These are phyloP conservation scores for Sclerodermus sp. DNA, from an alignment of 2,888 invertebrate species.

Conservation along the genomic window DNA sequence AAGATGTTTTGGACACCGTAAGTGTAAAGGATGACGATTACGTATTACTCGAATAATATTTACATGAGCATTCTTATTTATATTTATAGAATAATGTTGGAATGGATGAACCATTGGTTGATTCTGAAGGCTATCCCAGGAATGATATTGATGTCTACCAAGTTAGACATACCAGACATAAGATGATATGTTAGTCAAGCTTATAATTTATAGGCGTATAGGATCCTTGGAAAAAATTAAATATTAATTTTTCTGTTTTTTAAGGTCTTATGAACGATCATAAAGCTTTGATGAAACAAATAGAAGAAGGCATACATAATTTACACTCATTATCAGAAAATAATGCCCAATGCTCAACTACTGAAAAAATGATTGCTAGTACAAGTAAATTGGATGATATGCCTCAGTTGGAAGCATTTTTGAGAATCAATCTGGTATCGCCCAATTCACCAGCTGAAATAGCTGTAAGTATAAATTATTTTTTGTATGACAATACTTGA, in stretches of 20 bases:
- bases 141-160: conserved; percentile 89
- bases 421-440: conserved; percentile 72
- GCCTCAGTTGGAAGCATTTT: conserved; percentile 62
- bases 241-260: conserved; percentile 13
- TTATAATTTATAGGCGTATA: neutral
- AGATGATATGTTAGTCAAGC: conserved; percentile 77
- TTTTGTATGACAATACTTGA: neutral
- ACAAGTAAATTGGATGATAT: conserved; percentile 32
- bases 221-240: no score
- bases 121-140: conserved; percentile 84
- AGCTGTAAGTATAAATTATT: conserved; percentile 64
- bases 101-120: conserved; percentile 83
- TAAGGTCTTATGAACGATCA: conserved; percentile 87
- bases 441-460: conserved; percentile 80
- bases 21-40: conserved; percentile 26
- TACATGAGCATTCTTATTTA: no score
- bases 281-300: conserved; percentile 78
- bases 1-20: conserved; percentile 64
- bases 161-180: conserved; percentile 84
- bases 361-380: conserved; percentile 30
- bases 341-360: conserved; percentile 20
- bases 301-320: conserved; percentile 75
- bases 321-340: conserved; percentile 61
- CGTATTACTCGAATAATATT: conserved; percentile 14
- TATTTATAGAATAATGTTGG: conserved; percentile 73